These are phyloP conservation scores for Trachymyrmex septentrionalis DNA, from an alignment of 1,140 invertebrate genomes.

Conservation along the genomic window DNA sequence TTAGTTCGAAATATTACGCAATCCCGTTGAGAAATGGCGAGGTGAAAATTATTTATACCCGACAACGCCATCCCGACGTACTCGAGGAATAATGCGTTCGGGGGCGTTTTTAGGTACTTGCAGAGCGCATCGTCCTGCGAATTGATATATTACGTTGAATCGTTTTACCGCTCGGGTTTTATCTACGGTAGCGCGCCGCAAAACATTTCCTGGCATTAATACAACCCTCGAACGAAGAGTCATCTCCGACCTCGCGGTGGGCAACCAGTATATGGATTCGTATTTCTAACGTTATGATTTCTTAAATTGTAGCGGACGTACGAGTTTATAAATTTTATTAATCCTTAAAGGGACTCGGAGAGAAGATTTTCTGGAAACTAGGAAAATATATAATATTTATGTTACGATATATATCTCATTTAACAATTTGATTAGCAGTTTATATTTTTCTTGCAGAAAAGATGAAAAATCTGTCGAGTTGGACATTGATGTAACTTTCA, in stretches of 20 bases:
- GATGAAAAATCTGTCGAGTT: neutral
- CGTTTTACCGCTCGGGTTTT: conserved; percentile 59
- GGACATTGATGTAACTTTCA: neutral
- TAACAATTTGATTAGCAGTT: neutral
- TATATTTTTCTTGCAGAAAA: neutral
- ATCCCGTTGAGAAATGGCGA: conserved; percentile 56
- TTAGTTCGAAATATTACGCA: conserved; percentile 62
- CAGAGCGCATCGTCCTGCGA: conserved; percentile 42
- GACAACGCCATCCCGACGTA: conserved; percentile 51
- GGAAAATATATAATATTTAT: neutral
- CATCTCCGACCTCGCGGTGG: conserved; percentile 12
- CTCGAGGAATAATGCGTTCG: conserved; percentile 59
- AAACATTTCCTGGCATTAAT: conserved; percentile 54
- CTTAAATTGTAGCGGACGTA: neutral
- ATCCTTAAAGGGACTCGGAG: neutral
- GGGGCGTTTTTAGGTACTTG: conserved; percentile 55
- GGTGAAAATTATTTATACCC: conserved; percentile 58
- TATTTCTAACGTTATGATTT: conserved; percentile 1
- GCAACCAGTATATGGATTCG: neutral
- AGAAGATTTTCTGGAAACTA: neutral
- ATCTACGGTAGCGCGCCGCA: conserved; percentile 28
- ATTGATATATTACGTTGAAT: conserved; percentile 58
- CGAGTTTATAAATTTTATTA: neutral
- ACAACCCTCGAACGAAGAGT: conserved; percentile 33
- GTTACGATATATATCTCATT: neutral